Evolutionary conservation across 1,140 invertebrate species (phyloP), one percentile per base, ranked within the genome.

Genomic region (Zaprionus taronus): DNA sequence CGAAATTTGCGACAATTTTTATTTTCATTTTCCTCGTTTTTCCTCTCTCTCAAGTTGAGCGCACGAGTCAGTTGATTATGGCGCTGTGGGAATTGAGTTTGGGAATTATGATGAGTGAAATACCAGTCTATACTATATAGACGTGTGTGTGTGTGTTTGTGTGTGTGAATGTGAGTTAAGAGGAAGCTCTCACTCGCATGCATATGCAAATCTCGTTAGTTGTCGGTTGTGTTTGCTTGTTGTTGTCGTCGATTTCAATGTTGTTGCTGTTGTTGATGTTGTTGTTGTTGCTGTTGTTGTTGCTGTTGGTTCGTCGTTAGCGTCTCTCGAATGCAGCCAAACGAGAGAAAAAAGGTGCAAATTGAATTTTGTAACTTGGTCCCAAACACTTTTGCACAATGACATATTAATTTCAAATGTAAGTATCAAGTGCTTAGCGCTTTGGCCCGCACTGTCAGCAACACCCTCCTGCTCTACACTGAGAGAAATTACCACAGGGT

Each of bases 171-270:
- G 28, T 53, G 66, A 47, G 22, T 26, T 41, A 31, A 20, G 57
- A 56, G 36, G 34, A 51, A 56, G 63, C 44, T 69, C 44, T 58
- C 56, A 62, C 38, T 74, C 67, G 64, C 68, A 79, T 85, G 69
- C 85, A 90, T 84, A 89, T 87, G 84, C 75, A 89, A 87, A 87
- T 89, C 84, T 87, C 79, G 84, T 89, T 87, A 89, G 81, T 71
- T 77, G 47, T 62, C 65, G 31, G 61, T 58, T 69, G 60, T 60
- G 60, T 60, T 62, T 28, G 26, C 22, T 56, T 51, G 20, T 51
- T 51, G 79, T 66, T 73, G 41, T 55, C 49, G 20, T 38, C 38
- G 57, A 17, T 41, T 60, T 38, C 31, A 6, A 51, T 49, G 79
- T 66, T 73, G 38, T 55, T 31, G 15, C 47, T 17, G 38, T 14